Evolutionary conservation across 2,888 invertebrate genomes (phyloP), one percentile per base, ranked within the genome.

Genomic region (Lycia hirtaria): DNA sequence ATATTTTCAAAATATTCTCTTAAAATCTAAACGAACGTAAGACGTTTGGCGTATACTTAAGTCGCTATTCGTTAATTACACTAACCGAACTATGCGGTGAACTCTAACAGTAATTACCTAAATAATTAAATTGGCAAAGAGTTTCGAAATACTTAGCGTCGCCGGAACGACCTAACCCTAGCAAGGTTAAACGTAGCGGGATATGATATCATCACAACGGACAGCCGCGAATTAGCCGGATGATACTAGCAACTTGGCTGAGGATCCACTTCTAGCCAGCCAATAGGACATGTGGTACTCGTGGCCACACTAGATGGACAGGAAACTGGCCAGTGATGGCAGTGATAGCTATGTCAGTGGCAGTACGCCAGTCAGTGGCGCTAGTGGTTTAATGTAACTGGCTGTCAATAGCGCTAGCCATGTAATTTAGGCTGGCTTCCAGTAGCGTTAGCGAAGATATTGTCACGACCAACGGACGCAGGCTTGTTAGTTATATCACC

Each of bases 201-300:
- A 95, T 95, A 95, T 95, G 95, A 94, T 95, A 95, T 94, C 94
- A 95, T 95, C 95, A 95, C 95, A 95, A 84, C 80, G 75, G 83
- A 78, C 72, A 80, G 81, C 82, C 75, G 76, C 66, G 15, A 41
- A 17, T 10, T 17, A 15, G 41, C 26, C 10, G 15, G 41, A 26
- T 15, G 41, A 40, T 3, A 22, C 38, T 22, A 9, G 28, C 26
- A 4, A 17, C 41, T 3, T 24, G 10, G 9, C 41, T 17, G 26
- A 15, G 17, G 15, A 2, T 15, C 24, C 5, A 9, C 4, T 0
- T 6, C 15, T 17, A 26, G 26, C 41, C 6, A 7, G 20, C 3
- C 15, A 4, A 3, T 2, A 7, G 1, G 9, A 4, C 17, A 1
- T 26, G 15, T 17, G 41, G 17, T 17, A 3, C 15, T 26, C 10